Conservation (phyloP, 1,140 invertebrate genomes). For the Heliothis virescens region DNA sequence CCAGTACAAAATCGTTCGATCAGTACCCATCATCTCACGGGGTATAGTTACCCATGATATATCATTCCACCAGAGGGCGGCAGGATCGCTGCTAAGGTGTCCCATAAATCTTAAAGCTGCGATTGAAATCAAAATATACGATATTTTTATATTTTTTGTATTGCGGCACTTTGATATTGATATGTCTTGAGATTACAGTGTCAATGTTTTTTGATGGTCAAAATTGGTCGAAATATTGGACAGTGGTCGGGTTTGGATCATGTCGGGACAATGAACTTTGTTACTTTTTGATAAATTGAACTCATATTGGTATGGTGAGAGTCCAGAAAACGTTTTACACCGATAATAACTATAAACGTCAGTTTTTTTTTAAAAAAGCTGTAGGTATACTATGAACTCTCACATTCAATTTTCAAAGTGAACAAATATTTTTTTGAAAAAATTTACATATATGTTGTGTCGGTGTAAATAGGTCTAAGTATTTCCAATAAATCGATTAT, state of each 20-base stretch:
- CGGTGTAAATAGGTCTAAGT: too few species aligned
- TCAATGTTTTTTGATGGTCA: neutral
- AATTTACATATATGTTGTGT: too few species aligned
- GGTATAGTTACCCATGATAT: slow-evolving; percentile 44
- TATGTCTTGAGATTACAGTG: slow-evolving; percentile 26
- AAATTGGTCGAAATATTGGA: neutral
- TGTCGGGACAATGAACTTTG: too few species aligned
- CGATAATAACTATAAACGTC: neutral
- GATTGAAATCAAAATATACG: slow-evolving; percentile 46
- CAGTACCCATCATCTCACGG: slow-evolving; percentile 23
- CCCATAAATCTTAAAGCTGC: slow-evolving; percentile 38
- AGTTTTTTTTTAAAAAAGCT: too few species aligned
- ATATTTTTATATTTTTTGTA: neutral
- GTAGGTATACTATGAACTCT: neutral
- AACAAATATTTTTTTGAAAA: too few species aligned
- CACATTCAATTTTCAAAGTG: too few species aligned
- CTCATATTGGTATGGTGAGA: too few species aligned
- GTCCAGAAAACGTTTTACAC: too few species aligned
- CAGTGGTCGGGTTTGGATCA: too few species aligned
- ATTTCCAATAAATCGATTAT: too few species aligned
- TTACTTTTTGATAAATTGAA: too few species aligned
- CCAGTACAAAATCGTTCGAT: neutral
- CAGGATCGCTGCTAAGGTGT: slow-evolving; percentile 50
- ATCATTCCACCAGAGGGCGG: slow-evolving; percentile 36
- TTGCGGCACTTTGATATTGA: slow-evolving; percentile 42